Evolutionary conservation across 2,888 invertebrate genomes (phyloP).

Genomic region (Muschampia plurimacula): DNA sequence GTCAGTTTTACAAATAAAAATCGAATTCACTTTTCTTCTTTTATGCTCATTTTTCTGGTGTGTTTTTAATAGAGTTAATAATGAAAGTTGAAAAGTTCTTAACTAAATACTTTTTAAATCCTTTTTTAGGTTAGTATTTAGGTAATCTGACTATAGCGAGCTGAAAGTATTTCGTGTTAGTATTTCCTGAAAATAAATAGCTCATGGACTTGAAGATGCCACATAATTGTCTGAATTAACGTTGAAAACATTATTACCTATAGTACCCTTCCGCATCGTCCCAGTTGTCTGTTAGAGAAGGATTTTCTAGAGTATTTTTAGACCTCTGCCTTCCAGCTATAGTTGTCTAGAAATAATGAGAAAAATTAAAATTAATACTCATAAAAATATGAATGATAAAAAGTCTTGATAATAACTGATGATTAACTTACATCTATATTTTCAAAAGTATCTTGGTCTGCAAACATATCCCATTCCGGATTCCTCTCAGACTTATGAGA

Average conservation of each 20-base stretch:
- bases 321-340: constrained; percentile 60
- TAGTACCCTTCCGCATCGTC: constrained; percentile 99
- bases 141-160: no score
- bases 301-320: constrained; percentile 77
- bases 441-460: constrained; percentile 94
- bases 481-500: constrained; percentile 68
- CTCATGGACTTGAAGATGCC: no score
- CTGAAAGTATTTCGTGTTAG: no score
- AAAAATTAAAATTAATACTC: background rate
- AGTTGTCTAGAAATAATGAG: constrained; percentile 57
- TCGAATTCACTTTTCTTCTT: no score
- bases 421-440: constrained; percentile 64
- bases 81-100: no score
- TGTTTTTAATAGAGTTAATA: no score
- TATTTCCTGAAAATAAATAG: no score
- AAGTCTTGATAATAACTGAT: background rate
- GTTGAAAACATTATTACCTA: constrained; percentile 74
- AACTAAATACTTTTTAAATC: no score
- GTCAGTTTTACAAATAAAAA: no score
- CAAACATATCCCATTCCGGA: constrained; percentile 96
- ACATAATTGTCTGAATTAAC: background rate
- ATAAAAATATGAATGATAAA: background rate
- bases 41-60: no score
- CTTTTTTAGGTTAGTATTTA: no score
- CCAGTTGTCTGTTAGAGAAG: constrained; percentile 99